Evolutionary conservation across 2,888 invertebrate genomes (phyloP).

Genomic region (Dicranocentrus wangi): DNA sequence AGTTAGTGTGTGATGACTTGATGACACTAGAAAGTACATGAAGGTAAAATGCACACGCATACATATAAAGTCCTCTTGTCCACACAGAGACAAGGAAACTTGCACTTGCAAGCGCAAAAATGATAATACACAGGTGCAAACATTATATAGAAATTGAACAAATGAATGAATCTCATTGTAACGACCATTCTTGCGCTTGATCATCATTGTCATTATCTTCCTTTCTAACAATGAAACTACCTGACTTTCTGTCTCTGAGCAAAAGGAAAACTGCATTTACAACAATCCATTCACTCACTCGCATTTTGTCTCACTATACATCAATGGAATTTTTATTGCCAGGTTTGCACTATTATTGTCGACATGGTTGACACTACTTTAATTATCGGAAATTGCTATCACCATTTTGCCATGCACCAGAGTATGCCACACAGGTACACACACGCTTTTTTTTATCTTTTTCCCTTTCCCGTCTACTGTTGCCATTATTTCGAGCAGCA

Average conservation of each 20-base stretch:
- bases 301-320: too few relatives aligned
- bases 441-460: not conserved
- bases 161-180: slow-evolving; percentile 1
- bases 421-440: not conserved
- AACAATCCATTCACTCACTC: not conserved
- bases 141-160: slow-evolving; percentile 3
- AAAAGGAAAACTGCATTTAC: slow-evolving; percentile 6
- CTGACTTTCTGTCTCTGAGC: not conserved
- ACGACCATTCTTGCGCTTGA: not conserved
- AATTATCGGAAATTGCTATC: slow-evolving; percentile 54
- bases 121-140: slow-evolving; percentile 4
- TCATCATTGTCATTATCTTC: slow-evolving; percentile 7
- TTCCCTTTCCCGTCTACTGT: not conserved
- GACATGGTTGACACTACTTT: slow-evolving; percentile 27
- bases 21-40: slow-evolving; percentile 49
- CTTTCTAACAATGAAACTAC: too few relatives aligned
- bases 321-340: not conserved
- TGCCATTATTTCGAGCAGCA: slow-evolving; percentile 33
- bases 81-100: not conserved
- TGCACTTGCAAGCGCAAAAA: not conserved
- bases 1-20: slow-evolving; percentile 24
- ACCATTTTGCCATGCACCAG: not conserved
- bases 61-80: not conserved
- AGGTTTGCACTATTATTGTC: slow-evolving; percentile 12
- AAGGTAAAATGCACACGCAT: not conserved